Conservation (phyloP, 2,797 vertebrate species). For the Danio kyathit region DNA sequence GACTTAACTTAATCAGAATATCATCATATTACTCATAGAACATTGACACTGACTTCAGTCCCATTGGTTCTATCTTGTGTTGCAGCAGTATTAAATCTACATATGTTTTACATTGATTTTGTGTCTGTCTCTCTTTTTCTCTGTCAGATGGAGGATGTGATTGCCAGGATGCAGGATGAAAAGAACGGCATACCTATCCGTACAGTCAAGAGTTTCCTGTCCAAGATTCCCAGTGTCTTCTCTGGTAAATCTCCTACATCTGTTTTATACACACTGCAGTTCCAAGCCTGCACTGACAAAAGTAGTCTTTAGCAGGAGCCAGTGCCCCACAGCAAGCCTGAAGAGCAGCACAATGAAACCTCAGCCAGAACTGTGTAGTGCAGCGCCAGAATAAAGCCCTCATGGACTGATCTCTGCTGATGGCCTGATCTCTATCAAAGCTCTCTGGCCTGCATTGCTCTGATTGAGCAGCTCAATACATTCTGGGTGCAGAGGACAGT, state of each 20-base stretch:
- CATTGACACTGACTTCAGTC: background rate
- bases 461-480: slow-evolving; percentile 10
- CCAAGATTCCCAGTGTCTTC: slow-evolving; percentile 98
- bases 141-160: slow-evolving; percentile 94
- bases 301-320: slow-evolving; percentile 22
- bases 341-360: slow-evolving; percentile 27
- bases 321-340: slow-evolving; percentile 46
- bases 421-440: slow-evolving; percentile 35
- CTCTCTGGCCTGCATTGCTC: slow-evolving; percentile 24
- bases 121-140: slow-evolving; percentile 26
- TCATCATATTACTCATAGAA: background rate
- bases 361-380: slow-evolving; percentile 38
- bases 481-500: slow-evolving; percentile 4
- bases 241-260: slow-evolving; percentile 85
- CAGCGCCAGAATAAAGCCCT: slow-evolving; percentile 17
- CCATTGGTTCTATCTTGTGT: background rate
- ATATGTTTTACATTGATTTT: background rate
- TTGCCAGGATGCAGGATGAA: slow-evolving; percentile 97
- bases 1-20: too few species aligned
- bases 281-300: slow-evolving; percentile 7
- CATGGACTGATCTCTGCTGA: slow-evolving; percentile 21
- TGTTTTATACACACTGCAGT: background rate
- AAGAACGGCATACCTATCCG: slow-evolving; percentile 97
- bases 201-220: slow-evolving; percentile 97
- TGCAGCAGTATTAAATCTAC: background rate